phyloP scores from a whole-genome alignment of 2,888 invertebrate genomes.

The Cheilosia impressa region DNA sequence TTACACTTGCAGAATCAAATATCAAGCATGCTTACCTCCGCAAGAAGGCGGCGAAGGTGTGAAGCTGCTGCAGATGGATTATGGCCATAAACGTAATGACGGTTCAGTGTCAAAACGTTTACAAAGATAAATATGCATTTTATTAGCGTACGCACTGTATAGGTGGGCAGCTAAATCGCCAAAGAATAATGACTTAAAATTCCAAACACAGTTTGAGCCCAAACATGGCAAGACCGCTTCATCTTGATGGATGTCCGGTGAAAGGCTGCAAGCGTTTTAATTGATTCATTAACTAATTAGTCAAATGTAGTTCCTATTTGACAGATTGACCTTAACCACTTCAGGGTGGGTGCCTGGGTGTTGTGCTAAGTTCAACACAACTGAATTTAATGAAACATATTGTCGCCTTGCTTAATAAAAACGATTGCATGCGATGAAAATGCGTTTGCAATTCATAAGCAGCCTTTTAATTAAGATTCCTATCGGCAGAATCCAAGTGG shows the following conservation, averaged over 20 bases:
- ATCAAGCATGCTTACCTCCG: conserved; percentile 22
- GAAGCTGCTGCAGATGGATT: conserved; percentile 47
- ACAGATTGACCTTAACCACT: conserved; percentile 23
- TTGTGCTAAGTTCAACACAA: not conserved
- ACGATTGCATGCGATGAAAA: conserved; percentile 5
- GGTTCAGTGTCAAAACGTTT: conserved; percentile 64
- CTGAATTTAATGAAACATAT: no score
- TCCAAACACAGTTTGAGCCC: conserved; percentile 8
- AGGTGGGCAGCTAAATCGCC: conserved; percentile 36
- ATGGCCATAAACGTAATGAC: conserved; percentile 54
- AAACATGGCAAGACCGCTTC: not conserved
- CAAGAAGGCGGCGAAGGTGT: conserved; percentile 49
- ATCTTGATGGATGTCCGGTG: conserved; percentile 46
- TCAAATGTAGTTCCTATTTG: conserved; percentile 2
- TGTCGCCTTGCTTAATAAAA: not conserved
- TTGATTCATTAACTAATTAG: conserved; percentile 37
- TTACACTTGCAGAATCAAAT: conserved; percentile 40
- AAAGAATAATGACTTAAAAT: conserved; percentile 50
- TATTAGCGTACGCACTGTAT: conserved; percentile 3
- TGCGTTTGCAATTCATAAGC: conserved; percentile 30
- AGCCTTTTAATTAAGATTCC: conserved; percentile 29
- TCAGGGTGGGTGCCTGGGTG: conserved; percentile 16
- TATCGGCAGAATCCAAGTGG: conserved; percentile 16
- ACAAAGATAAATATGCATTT: conserved; percentile 43
- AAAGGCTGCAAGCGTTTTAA: conserved; percentile 42